Percentiles rank a stretch among this genome's conserved stretches.
These are phyloP conservation scores for Clostera curtula DNA, from an alignment of 2,888 invertebrate genomes.

Conservation along the genomic window DNA sequence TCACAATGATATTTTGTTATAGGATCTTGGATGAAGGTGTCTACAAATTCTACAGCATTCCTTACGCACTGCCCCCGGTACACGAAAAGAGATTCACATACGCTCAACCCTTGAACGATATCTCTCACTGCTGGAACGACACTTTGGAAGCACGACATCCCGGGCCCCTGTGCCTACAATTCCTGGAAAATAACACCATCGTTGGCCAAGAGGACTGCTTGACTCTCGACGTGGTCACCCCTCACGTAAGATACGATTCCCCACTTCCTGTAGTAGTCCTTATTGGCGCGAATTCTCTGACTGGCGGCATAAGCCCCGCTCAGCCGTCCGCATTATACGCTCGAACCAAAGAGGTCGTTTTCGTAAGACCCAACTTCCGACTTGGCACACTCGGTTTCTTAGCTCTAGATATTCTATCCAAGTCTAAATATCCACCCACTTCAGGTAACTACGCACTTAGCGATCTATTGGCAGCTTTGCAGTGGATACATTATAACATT, in stretches of 20 bases:
- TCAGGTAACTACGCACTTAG: slow-evolving; percentile 92
- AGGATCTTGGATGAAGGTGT: slow-evolving; percentile 84
- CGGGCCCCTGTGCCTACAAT: slow-evolving; percentile 81
- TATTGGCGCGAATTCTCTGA: slow-evolving; percentile 86
- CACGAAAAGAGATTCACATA: slow-evolving; percentile 81
- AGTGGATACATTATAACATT: slow-evolving; percentile 89
- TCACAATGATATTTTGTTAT: slow-evolving; percentile 20
- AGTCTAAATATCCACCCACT: slow-evolving; percentile 80
- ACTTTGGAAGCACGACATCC: slow-evolving; percentile 80
- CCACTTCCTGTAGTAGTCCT: slow-evolving; percentile 89
- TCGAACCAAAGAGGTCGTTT: slow-evolving; percentile 85
- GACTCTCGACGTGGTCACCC: slow-evolving; percentile 87
- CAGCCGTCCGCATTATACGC: slow-evolving; percentile 86
- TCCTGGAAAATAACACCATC: slow-evolving; percentile 78
- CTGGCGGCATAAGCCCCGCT: slow-evolving; percentile 83
- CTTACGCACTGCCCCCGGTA: slow-evolving; percentile 85
- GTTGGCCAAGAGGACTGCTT: slow-evolving; percentile 88
- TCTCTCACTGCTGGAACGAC: slow-evolving; percentile 87
- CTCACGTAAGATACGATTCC: slow-evolving; percentile 84
- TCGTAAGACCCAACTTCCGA: slow-evolving; percentile 91
- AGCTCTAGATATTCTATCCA: slow-evolving; percentile 80
- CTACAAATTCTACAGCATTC: slow-evolving; percentile 87
- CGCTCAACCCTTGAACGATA: slow-evolving; percentile 78
- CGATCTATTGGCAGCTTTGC: slow-evolving; percentile 83
- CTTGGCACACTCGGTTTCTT: slow-evolving; percentile 87